Evolutionary conservation across 2,888 invertebrate genomes (phyloP).

Genomic region (Enoplolaimus lenunculus): DNA sequence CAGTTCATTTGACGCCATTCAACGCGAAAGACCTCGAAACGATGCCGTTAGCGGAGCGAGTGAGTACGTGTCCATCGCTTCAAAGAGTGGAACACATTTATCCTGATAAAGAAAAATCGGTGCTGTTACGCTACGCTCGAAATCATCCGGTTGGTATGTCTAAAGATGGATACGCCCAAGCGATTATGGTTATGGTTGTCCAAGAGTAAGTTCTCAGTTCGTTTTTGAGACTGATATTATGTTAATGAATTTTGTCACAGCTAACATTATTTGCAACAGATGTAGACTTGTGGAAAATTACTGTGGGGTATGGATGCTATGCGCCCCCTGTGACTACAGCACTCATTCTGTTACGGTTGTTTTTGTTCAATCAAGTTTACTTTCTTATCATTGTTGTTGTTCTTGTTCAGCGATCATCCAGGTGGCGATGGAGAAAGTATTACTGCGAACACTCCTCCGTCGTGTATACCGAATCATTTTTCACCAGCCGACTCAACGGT

Average conservation of each 20-base stretch:
- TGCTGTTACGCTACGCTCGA: background rate
- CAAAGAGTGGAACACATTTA: slow-evolving; percentile 29
- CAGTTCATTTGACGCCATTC: slow-evolving; percentile 32
- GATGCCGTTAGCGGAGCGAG: slow-evolving; percentile 35
- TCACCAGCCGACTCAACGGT: background rate
- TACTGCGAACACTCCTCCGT: background rate
- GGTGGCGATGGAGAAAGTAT: background rate
- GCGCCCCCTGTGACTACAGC: no score
- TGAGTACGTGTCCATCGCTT: slow-evolving; percentile 36
- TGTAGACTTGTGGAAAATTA: no score
- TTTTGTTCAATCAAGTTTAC: no score
- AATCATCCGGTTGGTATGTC: background rate
- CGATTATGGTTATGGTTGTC: slow-evolving; percentile 16
- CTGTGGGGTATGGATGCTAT: no score
- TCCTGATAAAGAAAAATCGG: slow-evolving; percentile 13
- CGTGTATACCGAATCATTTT: background rate
- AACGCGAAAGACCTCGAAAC: slow-evolving; percentile 39
- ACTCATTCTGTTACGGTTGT: no score
- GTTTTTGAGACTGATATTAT: no score
- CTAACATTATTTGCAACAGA: no score
- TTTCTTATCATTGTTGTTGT: no score
- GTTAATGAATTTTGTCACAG: no score
- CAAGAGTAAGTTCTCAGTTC: slow-evolving; percentile 11
- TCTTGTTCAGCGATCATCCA: background rate
- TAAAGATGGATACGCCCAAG: slow-evolving; percentile 3